Evolutionary conservation across 2,797 vertebrate genomes (phyloP), one percentile per base, ranked within the genome.

Genomic region (Botia kubotai): DNA sequence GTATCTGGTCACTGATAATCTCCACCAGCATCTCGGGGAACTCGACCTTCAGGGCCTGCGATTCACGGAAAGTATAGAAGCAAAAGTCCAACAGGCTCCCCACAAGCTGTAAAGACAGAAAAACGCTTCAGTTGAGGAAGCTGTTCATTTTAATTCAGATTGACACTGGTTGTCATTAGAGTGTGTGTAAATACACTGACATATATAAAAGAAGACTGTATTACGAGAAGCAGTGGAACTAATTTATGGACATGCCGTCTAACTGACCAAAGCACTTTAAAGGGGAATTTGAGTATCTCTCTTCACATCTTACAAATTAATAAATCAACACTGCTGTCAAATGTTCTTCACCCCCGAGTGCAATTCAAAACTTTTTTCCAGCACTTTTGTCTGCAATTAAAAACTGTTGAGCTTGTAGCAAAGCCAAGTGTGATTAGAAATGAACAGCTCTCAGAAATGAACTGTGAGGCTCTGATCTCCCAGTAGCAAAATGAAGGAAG

Each of bases 1-100:
- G 97, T 96, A 99, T 95, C 95, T 99, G 98, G 93, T 98, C 97
- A 71, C 96, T 99, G 93, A 99, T 99, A 92, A 99, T 99, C 93
- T 99, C 98, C 91, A 98, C 97, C 93, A 99, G 93, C 98, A 99
- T 99, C 57, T 98, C 98, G 0, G 98, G 98, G 90, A 99, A 99
- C 93, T 99, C 98, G 89, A 99, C 98, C 91, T 98, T 99, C 90
- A 99, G 93, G 83, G 96, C 96, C 92, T 98, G 96, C 80, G 98
- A 98, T 94, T 99, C 97, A 17, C 97, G 96, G 93, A 99, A 99
- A 88, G 98, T 99, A 89, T 98, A 98, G 94, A 99, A 99, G 91
- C 98, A 99, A 91, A 99, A 99, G 90, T 99, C 97, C 92, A 99
- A 78, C 87, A 99, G 92, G 92, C 96, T 97, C 62, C 93, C 96